Evolutionary conservation across 2,113 vertebrate genomes (phyloP).

Genomic region (Dolichotis patagonum): DNA sequence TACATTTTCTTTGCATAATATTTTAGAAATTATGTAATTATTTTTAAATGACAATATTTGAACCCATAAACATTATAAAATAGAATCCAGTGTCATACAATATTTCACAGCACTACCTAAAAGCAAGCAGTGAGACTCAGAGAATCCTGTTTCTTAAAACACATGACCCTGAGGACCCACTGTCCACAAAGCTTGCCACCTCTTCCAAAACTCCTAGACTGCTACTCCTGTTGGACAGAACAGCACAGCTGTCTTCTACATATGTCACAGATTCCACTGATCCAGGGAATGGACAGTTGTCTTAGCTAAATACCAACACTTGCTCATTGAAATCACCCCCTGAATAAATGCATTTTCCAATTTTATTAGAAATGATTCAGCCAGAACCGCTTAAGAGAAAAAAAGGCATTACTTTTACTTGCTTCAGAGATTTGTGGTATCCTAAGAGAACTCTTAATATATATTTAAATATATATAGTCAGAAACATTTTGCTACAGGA

Average conservation of each 20-base stretch:
- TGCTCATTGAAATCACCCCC: constrained; percentile 2
- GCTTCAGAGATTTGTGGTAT: constrained; percentile 3
- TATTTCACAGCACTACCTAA: constrained; percentile 36
- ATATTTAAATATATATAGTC: constrained; percentile 58
- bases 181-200: constrained; percentile 26
- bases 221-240: neutral
- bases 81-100: neutral
- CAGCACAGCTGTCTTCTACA: neutral
- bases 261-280: constrained; percentile 9
- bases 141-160: constrained; percentile 34
- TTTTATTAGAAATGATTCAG: neutral
- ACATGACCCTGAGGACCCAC: neutral
- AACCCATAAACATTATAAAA: constrained; percentile 43
- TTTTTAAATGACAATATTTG: neutral
- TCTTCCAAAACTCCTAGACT: neutral
- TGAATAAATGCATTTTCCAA: constrained; percentile 31
- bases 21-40: neutral
- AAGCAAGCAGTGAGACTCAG: neutral
- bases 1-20: neutral
- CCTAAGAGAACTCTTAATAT: neutral
- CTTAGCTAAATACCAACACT: constrained; percentile 8
- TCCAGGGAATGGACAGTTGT: neutral
- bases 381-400: neutral
- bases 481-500: constrained; percentile 85
- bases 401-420: neutral